Base-by-base conservation (phyloP, 92 coral and sea anemone species). In the Phenganax stokvisi region DNA sequence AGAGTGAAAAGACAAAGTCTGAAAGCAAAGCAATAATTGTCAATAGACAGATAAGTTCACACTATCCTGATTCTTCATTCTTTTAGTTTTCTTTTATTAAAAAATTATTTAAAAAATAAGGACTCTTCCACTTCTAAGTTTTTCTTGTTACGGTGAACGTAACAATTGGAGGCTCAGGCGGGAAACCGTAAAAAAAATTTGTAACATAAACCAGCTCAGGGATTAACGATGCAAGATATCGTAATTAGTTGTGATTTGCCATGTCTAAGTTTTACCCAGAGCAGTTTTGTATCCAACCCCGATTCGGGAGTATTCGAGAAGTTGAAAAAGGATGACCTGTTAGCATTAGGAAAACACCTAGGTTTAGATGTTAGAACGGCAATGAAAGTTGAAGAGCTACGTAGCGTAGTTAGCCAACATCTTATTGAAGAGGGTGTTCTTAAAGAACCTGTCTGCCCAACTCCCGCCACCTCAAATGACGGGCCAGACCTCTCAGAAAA, bases 261-360 rank as follows among this genome's bases (percentile, higher is more conserved):
- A 59, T 59, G 65, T 59, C 65, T 59, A 59, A 59, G 7, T 75
- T 75, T 76, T n/a, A 76, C 62, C 81, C 81, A 17, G 52, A 9
- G 27, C 72, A 76, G 47, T 76, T 76, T 76, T 76, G 37, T 76
- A 63, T 12, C 30, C 30, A 44, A 37, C 64, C 81, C 81, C 57
- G 37, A 63, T 53, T 17, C 54, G 27, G 71, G 16, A 20, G 71
- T 44, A 8, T 79, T 79, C 27, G 17, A 29, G 5, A 62, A 63
- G 7, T 65, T 79, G 9, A 20, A 44, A 63, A 79, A 79, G 59
- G 83, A 63, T 79, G 83, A 79, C 58, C 74, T 61, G 51, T 51
- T 79, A 29, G 27, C 74, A 56, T 57, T 80, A 25, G 83, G 73
- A 1, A 80, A 80, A 61, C 84, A 80, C 55, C 52, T 64, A 63